These are phyloP conservation scores for Hiodon alosoides DNA, from an alignment of 2,113 vertebrate species.

Conservation along the genomic window DNA sequence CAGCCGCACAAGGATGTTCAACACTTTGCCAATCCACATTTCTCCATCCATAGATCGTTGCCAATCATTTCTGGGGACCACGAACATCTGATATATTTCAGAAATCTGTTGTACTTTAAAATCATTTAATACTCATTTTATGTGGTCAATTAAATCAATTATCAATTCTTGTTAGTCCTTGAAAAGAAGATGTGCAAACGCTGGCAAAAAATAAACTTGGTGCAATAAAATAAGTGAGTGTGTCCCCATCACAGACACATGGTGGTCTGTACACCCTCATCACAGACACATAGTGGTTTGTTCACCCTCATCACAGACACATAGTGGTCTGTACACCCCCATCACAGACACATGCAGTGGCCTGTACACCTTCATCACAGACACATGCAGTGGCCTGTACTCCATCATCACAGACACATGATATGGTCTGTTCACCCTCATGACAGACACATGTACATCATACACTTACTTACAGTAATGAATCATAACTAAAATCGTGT, in stretches of 20 bases:
- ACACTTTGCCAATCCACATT: background rate
- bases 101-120: background rate
- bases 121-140: background rate
- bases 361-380: too few species aligned
- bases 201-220: slow-evolving; percentile 5
- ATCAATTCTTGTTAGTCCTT: background rate
- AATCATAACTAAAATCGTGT: too few species aligned
- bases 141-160: slow-evolving; percentile 3
- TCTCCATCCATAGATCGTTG: background rate
- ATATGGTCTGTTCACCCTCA: too few species aligned
- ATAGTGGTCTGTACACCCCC: too few species aligned
- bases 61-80: background rate
- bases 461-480: too few species aligned
- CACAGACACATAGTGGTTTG: too few species aligned
- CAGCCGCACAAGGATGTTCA: background rate
- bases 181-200: slow-evolving; percentile 1
- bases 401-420: too few species aligned
- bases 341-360: too few species aligned
- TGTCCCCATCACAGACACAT: background rate
- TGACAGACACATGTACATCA: too few species aligned
- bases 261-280: too few species aligned
- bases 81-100: background rate
- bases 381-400: too few species aligned
- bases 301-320: too few species aligned
- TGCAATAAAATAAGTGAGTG: slow-evolving; percentile 8